phyloP scores from a whole-genome alignment of 2,113 vertebrate genomes.

The Campylorhamphus procurvoides region DNA sequence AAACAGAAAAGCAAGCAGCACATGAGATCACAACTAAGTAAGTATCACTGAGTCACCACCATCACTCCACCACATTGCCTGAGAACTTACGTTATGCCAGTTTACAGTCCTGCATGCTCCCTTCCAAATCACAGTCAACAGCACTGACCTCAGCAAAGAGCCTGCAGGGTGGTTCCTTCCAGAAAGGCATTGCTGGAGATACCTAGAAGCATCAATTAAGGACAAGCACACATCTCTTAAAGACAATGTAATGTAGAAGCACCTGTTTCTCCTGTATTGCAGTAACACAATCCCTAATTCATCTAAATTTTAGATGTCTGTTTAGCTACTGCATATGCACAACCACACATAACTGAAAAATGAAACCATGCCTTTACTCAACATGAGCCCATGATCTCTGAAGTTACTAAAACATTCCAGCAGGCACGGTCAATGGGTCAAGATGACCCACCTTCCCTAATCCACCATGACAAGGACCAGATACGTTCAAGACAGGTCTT shows the following conservation, averaged over 20 bases:
- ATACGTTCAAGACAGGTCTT: not conserved
- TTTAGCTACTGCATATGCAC: not conserved
- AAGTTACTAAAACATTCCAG: not conserved
- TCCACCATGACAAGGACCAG: not conserved
- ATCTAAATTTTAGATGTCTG: not conserved
- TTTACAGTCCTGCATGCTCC: not conserved
- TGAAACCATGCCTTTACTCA: not conserved
- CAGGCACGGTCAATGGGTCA: not conserved
- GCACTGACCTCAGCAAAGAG: not conserved
- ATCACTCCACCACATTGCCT: not conserved
- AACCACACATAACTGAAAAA: not conserved
- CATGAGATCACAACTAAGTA: not conserved
- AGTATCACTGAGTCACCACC: fast-evolving
- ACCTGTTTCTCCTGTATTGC: not conserved
- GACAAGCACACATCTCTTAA: not conserved
- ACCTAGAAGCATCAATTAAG: not conserved
- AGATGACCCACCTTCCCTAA: not conserved
- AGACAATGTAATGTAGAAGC: not conserved
- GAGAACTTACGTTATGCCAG: not conserved
- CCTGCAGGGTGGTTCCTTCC: not conserved
- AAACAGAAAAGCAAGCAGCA: not conserved
- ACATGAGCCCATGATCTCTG: not conserved
- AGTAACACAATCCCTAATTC: not conserved
- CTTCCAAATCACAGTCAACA: not conserved
- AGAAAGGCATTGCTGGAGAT: not conserved